Percentiles rank a stretch among this genome's conserved stretches.
Evolutionary conservation across 2,888 invertebrate genomes (phyloP).

Genomic region (Hirtodrosophila duncani): DNA sequence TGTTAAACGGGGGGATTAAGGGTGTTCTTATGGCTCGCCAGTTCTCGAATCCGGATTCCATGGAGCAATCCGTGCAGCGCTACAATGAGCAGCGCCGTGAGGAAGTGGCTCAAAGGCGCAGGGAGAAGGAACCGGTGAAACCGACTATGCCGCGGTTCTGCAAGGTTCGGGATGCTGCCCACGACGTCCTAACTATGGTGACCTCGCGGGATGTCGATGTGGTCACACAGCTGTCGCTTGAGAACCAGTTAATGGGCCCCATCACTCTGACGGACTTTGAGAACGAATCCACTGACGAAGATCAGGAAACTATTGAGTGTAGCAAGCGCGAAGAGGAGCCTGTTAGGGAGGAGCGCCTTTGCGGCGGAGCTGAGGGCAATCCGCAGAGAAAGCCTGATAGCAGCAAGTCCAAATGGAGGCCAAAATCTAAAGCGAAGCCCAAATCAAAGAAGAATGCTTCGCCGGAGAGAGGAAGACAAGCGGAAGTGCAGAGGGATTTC

Average conservation of each 20-base stretch:
- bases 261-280: too few relatives aligned
- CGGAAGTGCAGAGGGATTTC: background rate
- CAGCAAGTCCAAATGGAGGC: background rate
- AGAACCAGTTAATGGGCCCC: too few relatives aligned
- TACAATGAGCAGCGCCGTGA: conserved; percentile 46
- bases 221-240: conserved; percentile 56
- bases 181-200: conserved; percentile 35
- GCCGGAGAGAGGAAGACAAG: background rate
- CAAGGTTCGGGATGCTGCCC: conserved; percentile 42
- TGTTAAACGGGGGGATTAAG: background rate
- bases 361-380: background rate
- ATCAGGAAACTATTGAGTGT: background rate
- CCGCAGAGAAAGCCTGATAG: background rate
- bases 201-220: conserved; percentile 55
- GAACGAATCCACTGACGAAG: too few relatives aligned
- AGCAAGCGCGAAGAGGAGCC: background rate
- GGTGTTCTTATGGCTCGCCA: background rate
- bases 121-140: conserved; percentile 14
- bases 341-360: background rate
- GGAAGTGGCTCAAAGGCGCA: conserved; percentile 35
- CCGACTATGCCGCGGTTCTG: conserved; percentile 32
- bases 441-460: background rate
- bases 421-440: too few relatives aligned
- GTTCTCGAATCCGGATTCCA: conserved; percentile 54
- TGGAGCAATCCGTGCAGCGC: conserved; percentile 54